A percentile compares a stretch with the other conserved stretches of the same genome.
These are phyloP conservation scores for Rhinogobio ventralis DNA, from an alignment of 2,797 vertebrate species.

Conservation along the genomic window DNA sequence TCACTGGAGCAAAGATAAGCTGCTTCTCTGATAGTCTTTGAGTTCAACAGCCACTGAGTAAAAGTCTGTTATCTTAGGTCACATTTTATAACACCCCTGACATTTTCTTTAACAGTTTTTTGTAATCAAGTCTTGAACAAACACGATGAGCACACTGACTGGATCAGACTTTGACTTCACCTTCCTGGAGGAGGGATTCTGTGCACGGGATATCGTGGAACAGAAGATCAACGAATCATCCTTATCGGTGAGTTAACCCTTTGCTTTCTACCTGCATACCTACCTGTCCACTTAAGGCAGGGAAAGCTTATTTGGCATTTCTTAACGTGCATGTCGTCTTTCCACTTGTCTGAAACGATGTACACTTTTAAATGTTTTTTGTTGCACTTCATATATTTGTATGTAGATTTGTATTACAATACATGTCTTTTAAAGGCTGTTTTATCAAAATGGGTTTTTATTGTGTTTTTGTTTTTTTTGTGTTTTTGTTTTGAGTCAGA, in stretches of 20 bases:
- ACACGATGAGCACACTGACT: slow-evolving; percentile 75
- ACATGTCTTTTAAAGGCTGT: no score
- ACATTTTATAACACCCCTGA: slow-evolving; percentile 9
- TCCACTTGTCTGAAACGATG: no score
- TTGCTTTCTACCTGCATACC: background rate
- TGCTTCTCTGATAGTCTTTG: background rate
- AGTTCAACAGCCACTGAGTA: background rate
- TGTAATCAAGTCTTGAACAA: slow-evolving; percentile 61
- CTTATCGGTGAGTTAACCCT: slow-evolving; percentile 82
- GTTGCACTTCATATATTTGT: no score
- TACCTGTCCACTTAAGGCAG: background rate
- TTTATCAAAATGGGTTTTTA: no score
- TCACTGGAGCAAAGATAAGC: slow-evolving; percentile 21
- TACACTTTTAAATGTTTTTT: no score
- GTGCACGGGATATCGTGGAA: slow-evolving; percentile 91
- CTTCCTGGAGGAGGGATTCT: slow-evolving; percentile 95
- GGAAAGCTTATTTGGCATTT: no score
- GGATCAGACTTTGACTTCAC: slow-evolving; percentile 85
- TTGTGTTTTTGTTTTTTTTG: no score
- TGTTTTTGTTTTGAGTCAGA: no score
- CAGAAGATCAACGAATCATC: slow-evolving; percentile 96
- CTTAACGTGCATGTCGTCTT: no score
- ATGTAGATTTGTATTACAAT: no score
- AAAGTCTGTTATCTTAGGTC: background rate
- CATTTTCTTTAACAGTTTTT: slow-evolving; percentile 69